These are phyloP conservation scores for Hemistola chrysoprasaria DNA, from an alignment of 2,888 invertebrate genomes.

Conservation along the genomic window DNA sequence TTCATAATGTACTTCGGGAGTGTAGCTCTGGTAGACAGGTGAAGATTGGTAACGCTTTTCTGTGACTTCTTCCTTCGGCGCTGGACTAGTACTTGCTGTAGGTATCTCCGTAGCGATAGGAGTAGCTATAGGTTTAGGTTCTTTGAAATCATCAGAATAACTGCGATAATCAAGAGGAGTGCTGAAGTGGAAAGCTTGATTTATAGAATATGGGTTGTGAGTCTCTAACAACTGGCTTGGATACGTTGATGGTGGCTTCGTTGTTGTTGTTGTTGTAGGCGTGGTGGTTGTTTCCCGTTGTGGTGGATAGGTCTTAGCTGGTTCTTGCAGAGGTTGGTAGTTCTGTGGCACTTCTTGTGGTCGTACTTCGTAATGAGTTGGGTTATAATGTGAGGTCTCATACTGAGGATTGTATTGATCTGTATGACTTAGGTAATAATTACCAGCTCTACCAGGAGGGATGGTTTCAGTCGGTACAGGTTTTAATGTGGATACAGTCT, in stretches of 20 bases:
- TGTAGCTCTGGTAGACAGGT: slow-evolving; percentile 63
- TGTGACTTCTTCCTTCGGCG: slow-evolving; percentile 45
- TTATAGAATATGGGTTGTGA: slow-evolving; percentile 76
- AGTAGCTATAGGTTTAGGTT: slow-evolving; percentile 49
- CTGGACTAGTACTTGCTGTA: slow-evolving; percentile 34
- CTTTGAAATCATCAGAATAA: slow-evolving; percentile 66
- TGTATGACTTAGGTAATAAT: slow-evolving; percentile 56
- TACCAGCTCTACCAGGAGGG: slow-evolving; percentile 50
- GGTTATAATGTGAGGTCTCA: slow-evolving; percentile 41
- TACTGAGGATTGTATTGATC: slow-evolving; percentile 55
- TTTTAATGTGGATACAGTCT: slow-evolving; percentile 58
- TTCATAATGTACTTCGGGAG: slow-evolving; percentile 69
- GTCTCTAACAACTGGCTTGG: slow-evolving; percentile 69
- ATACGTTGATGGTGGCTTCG: slow-evolving; percentile 60
- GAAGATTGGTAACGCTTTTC: slow-evolving; percentile 53
- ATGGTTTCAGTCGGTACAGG: slow-evolving; percentile 44
- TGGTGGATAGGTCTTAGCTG: slow-evolving; percentile 45
- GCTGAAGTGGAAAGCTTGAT: slow-evolving; percentile 75
- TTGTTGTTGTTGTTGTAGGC: slow-evolving; percentile 49
- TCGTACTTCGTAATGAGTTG: slow-evolving; percentile 47
- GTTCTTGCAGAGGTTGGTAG: slow-evolving; percentile 28
- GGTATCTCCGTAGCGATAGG: slow-evolving; percentile 40
- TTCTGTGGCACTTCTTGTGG: slow-evolving; percentile 30
- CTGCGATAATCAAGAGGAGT: slow-evolving; percentile 72
- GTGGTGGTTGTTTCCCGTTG: slow-evolving; percentile 51